These are phyloP conservation scores for Thereva unica DNA, from an alignment of 2,888 invertebrate species.

Conservation along the genomic window DNA sequence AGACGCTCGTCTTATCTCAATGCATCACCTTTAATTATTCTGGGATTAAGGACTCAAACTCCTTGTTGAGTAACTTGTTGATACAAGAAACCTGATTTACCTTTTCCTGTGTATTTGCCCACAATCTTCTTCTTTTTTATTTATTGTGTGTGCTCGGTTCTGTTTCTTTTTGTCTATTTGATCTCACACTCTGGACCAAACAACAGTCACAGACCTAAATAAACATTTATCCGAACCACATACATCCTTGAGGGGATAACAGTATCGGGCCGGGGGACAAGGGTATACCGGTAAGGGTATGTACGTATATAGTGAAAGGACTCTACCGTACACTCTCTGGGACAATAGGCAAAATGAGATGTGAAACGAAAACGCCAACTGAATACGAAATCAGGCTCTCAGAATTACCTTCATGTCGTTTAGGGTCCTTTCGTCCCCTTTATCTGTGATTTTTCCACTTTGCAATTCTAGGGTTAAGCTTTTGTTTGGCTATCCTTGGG, in stretches of 20 bases:
- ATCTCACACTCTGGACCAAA: background rate
- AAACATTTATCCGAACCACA: constrained; percentile 29
- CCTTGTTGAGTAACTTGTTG: constrained; percentile 14
- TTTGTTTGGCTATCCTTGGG: constrained; percentile 25
- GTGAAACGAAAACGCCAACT: constrained; percentile 31
- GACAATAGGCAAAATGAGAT: constrained; percentile 32
- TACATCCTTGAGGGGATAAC: constrained; percentile 8
- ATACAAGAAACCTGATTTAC: constrained; percentile 2
- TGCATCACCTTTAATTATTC: constrained; percentile 15
- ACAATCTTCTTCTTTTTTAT: constrained; percentile 3
- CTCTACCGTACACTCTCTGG: constrained; percentile 15
- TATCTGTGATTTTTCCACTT: constrained; percentile 34
- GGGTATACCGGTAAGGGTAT: no score
- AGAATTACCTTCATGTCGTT: constrained; percentile 29
- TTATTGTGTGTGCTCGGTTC: background rate
- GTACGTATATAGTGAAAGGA: background rate
- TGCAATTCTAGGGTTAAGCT: constrained; percentile 29
- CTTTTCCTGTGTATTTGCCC: background rate
- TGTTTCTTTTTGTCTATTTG: background rate
- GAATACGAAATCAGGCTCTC: constrained; percentile 28
- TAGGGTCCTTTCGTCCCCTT: constrained; percentile 8
- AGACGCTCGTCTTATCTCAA: no score
- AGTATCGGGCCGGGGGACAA: background rate
- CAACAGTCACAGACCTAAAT: constrained; percentile 18
- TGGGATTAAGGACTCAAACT: background rate